Conservation (phyloP, 2,888 invertebrate genomes). For the Xylophagus ater region DNA sequence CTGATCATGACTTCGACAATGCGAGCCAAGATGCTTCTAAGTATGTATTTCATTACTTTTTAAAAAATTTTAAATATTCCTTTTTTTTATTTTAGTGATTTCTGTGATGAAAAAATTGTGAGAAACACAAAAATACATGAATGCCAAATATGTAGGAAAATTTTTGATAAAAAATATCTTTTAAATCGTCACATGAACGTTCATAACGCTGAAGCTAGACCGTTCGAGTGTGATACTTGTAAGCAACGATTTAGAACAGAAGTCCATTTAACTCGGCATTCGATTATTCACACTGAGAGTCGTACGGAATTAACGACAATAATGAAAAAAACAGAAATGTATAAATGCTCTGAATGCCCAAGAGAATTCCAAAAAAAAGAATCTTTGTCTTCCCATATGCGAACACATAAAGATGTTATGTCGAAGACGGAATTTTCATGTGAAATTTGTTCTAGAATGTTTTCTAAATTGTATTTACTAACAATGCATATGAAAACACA, state of each 20-base stretch:
- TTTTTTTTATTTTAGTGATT: background rate
- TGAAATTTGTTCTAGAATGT: conserved; percentile 41
- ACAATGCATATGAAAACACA: conserved; percentile 45
- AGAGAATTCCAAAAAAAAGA: conserved; percentile 43
- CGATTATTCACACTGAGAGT: conserved; percentile 29
- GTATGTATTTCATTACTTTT: too few species aligned
- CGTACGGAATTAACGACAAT: conserved; percentile 30
- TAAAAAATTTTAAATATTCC: too few species aligned
- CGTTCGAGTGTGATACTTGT: conserved; percentile 26
- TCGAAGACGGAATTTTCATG: conserved; percentile 31
- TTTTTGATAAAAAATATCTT: conserved; percentile 40
- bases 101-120: too few species aligned
- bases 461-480: conserved; percentile 36
- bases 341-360: conserved; percentile 44
- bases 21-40: too few species aligned
- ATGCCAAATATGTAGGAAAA: conserved; percentile 42
- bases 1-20: too few species aligned
- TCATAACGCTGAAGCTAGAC: conserved; percentile 23
- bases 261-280: conserved; percentile 26
- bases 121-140: conserved; percentile 24
- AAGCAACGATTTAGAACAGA: conserved; percentile 30
- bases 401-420: conserved; percentile 25
- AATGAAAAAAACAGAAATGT: conserved; percentile 16
- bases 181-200: conserved; percentile 27
- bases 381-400: conserved; percentile 41